phyloP scores from a whole-genome alignment of 2,113 vertebrate species.

The Ceuthmochares aereus region DNA sequence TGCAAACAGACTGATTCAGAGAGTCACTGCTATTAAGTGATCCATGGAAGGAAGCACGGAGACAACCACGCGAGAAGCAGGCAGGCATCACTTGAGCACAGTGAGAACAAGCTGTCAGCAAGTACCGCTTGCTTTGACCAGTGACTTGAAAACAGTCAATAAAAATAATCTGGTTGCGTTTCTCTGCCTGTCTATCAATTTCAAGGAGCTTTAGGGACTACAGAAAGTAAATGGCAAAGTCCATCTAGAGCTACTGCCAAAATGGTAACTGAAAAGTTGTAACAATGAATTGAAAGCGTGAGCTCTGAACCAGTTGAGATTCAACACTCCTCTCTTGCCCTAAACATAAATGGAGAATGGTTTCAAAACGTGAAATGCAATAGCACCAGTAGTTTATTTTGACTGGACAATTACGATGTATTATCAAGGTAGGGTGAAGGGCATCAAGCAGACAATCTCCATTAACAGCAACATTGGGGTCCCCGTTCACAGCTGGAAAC shows the following conservation, averaged over 20 bases:
- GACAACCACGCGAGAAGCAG: rapidly evolving
- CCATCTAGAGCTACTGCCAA: background rate
- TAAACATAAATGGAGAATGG: background rate
- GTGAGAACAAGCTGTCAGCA: background rate
- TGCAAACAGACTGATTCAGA: background rate
- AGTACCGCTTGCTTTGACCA: background rate
- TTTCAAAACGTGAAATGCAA: slow-evolving; percentile 11
- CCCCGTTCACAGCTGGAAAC: slow-evolving; percentile 25
- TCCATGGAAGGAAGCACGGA: rapidly evolving
- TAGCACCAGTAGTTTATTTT: slow-evolving; percentile 32
- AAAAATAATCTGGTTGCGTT: background rate
- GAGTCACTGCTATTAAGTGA: background rate
- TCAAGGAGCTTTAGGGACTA: background rate
- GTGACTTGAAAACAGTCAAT: background rate
- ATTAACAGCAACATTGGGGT: slow-evolving; percentile 18
- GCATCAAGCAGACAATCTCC: slow-evolving; percentile 8
- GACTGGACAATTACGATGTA: background rate
- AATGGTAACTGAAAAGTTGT: background rate
- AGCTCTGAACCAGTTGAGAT: background rate
- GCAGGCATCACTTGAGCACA: background rate
- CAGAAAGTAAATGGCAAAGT: background rate
- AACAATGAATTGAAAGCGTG: background rate
- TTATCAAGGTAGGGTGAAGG: background rate
- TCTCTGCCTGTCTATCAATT: background rate
- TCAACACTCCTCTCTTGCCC: background rate